These are phyloP conservation scores for Epistrophella euchroma DNA, from an alignment of 2,888 invertebrate species.

Conservation along the genomic window DNA sequence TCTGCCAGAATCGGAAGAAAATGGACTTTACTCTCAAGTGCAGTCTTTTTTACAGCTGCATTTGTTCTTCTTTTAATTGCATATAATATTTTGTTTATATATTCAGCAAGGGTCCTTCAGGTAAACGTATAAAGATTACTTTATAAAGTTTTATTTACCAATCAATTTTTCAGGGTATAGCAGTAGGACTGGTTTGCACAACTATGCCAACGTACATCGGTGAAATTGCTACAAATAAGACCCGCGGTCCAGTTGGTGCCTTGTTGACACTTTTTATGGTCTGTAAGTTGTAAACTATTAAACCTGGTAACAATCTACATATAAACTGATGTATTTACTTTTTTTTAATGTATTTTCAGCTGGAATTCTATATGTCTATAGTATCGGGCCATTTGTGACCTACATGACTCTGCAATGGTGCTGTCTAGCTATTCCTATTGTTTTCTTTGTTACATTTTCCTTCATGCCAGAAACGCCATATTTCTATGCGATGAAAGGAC, in stretches of 20 bases:
- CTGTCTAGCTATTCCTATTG: slow-evolving; percentile 86
- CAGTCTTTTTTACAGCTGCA: slow-evolving; percentile 88
- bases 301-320: not conserved
- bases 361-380: slow-evolving; percentile 89
- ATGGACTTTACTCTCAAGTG: slow-evolving; percentile 87
- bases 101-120: slow-evolving; percentile 83
- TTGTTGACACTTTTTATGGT: slow-evolving; percentile 90
- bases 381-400: slow-evolving; percentile 88
- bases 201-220: slow-evolving; percentile 93
- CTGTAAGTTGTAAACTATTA: slow-evolving; percentile 77
- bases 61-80: slow-evolving; percentile 87
- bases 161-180: slow-evolving; percentile 84
- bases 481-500: slow-evolving; percentile 86
- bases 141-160: not conserved
- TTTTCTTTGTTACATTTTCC: slow-evolving; percentile 87
- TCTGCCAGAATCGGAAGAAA: slow-evolving; percentile 86
- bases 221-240: slow-evolving; percentile 91
- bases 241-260: slow-evolving; percentile 92
- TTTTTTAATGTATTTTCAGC: slow-evolving; percentile 70
- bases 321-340: not conserved
- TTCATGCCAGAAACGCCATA: slow-evolving; percentile 93
- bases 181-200: slow-evolving; percentile 88
- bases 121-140: too few relatives aligned
- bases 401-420: slow-evolving; percentile 88
- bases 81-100: slow-evolving; percentile 86